Evolutionary conservation across 2,888 invertebrate genomes (phyloP), one percentile per base, ranked within the genome.

Genomic region (Campoplex capitator): DNA sequence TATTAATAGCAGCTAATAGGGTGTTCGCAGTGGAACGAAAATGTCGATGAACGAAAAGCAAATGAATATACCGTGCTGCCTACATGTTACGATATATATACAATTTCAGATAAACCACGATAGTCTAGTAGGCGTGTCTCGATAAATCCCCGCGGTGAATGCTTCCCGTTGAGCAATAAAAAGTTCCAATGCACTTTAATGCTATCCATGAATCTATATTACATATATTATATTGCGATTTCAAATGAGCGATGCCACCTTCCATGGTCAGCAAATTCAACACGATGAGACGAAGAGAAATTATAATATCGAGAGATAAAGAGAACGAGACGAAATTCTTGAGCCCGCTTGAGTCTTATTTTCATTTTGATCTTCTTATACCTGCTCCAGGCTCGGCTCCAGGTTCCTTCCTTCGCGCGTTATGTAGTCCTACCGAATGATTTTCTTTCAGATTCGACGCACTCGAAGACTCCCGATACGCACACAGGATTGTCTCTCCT

Each of bases 381-480:
- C 88, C 84, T 86, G 88, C 82, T 83, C n/a, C n/a, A n/a, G n/a
- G n/a, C n/a, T n/a, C n/a, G n/a, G n/a, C 77, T 38, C 65, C 38
- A 54, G 68, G 48, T 76, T 68, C 42, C 67, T 65, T 68, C 32
- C 73, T 65, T 28, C 56, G 42, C 56, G 48, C 48, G 80, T 51
- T 70, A n/a, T 82, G 32, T 48, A 74, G 84, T 82, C 80, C 82
- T 74, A 73, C 83, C 73, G 84, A 68, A 87, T 88, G 84, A 88
- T 90, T 89, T 90, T 87, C 88, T 88, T 88, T 88, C 85, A 88
- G 88, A 89, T 90, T 88, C 88, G 84, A 82, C 56, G 74, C 65
- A 42, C 73, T 85, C 74, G 78, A 68, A 83, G 88, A 89, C 89
- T 67, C 67, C 38, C 51, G 81, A 81, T 88, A 89, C 86, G 88